Conservation (phyloP, 1,140 invertebrate genomes). For the Drosophila auraria region DNA sequence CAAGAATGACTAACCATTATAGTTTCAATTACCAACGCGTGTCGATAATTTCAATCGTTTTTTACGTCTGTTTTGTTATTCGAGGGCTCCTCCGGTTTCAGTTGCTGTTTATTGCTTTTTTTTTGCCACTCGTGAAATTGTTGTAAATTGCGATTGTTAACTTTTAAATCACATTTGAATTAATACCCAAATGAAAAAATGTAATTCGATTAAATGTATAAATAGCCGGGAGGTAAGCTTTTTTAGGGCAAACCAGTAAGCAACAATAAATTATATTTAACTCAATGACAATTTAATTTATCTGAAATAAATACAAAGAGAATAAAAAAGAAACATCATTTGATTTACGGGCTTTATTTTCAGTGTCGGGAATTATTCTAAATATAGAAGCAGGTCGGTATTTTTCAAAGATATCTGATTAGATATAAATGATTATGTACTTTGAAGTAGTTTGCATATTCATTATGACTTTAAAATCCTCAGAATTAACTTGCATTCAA, state of each 20-base stretch:
- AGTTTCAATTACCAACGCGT: slow-evolving; percentile 72
- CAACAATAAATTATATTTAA: slow-evolving; percentile 48
- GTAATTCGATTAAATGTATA: slow-evolving; percentile 44
- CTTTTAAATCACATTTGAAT: slow-evolving; percentile 50
- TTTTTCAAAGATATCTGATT: slow-evolving; percentile 12
- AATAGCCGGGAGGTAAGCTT: slow-evolving; percentile 10
- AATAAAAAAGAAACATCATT: not conserved
- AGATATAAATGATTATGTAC: not conserved
- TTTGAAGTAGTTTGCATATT: not conserved
- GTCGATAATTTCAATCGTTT: slow-evolving; percentile 62
- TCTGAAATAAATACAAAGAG: slow-evolving; percentile 2
- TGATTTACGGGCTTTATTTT: not conserved
- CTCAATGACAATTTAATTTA: slow-evolving; percentile 45
- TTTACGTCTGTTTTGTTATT: slow-evolving; percentile 30
- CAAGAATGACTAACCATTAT: slow-evolving; percentile 49
- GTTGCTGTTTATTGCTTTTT: slow-evolving; percentile 18
- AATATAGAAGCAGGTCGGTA: not conserved
- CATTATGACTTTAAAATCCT: not conserved
- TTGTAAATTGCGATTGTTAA: slow-evolving; percentile 45
- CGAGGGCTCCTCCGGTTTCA: slow-evolving; percentile 18
- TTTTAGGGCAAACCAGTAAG: slow-evolving; percentile 22
- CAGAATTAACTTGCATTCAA: not conserved
- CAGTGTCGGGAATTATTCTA: not conserved
- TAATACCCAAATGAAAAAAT: slow-evolving; percentile 19
- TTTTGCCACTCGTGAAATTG: slow-evolving; percentile 21